Conservation (phyloP, 2,113 vertebrate species). For the Otolemur garnettii region DNA sequence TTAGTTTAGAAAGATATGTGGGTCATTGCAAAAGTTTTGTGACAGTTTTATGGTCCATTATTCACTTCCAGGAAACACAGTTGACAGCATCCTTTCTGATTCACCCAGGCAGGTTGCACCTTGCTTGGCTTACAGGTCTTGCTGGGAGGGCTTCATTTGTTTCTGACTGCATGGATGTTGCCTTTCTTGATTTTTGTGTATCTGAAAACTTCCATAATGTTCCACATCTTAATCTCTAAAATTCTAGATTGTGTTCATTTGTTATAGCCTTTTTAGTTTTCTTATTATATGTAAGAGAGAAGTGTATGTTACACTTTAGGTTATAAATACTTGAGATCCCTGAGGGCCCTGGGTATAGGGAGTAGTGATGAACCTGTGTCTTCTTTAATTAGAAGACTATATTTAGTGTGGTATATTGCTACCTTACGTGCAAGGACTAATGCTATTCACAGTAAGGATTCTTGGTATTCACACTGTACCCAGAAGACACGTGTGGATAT, state of each 20-base stretch:
- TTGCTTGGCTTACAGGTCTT: too few species aligned
- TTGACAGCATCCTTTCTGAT: too few species aligned
- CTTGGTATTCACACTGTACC: not conserved
- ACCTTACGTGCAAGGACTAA: not conserved
- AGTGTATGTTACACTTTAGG: not conserved
- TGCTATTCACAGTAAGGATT: not conserved
- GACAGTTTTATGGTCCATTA: too few species aligned
- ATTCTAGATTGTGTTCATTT: not conserved
- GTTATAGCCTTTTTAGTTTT: slow-evolving; percentile 55
- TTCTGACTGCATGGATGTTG: too few species aligned
- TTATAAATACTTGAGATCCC: slow-evolving; percentile 34
- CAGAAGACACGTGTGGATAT: not conserved
- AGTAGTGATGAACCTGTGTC: not conserved
- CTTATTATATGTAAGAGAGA: not conserved
- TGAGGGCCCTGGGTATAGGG: not conserved
- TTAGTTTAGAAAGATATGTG: slow-evolving; percentile 29
- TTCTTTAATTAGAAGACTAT: slow-evolving; percentile 48
- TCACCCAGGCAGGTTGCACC: too few species aligned
- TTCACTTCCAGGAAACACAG: too few species aligned
- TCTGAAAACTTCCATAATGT: too few species aligned
- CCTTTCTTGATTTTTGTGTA: too few species aligned
- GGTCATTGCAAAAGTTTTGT: too few species aligned
- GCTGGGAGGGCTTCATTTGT: too few species aligned
- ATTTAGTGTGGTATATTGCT: not conserved
- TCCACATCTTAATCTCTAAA: not conserved